Base-by-base conservation (phyloP, 2,113 vertebrate species). In the Aspidoscelis tigris region DNA sequence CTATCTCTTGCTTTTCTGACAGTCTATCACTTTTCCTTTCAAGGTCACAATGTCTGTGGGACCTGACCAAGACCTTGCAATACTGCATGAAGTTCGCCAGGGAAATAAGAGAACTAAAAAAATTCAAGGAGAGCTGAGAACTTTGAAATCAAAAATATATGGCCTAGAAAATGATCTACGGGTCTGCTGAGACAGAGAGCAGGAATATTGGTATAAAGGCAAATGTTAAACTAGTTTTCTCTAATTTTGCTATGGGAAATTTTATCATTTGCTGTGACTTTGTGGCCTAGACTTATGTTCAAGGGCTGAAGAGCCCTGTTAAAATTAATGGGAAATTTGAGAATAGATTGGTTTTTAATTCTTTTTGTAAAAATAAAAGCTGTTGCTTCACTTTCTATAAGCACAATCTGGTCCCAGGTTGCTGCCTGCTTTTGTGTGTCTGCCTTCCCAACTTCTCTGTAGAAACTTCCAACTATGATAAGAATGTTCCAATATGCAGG, bases 101-200 rank as follows among this genome's bases (percentile, higher is more conserved):
- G 97, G 96, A 85, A 99, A 97, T 83, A 91, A 91, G 68, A 94
- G 96, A 82, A 97, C 98, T 2, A 96, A 88, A 86, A 97, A 96
- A 93, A 96, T 98, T 87, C 99, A 99, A 93, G 96, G 91, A 43
- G 97, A 99, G 84, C 94, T 99, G 50, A 96, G 96, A 95, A 92
- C 85, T 11, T 95, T 99, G 21, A 99, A 99, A 94, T 95, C 97
- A 20, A 99, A 98, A 90, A 97, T 99, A 75, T 99, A 96, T 24
- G 90, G 91, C 47, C 94, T 99, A 79, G 99, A 99, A 91, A 97
- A 97, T 22, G 97, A 99, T 10, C 93, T 99, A 20, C 92, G 98
- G 50, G 91, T 96, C 65, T 96, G 96, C 85, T 99, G 93, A 98
- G 26, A 66, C 11, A 76, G 58, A 85, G 24, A 85, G 76, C 64